Evolutionary conservation across 53 echinoderm and acorn worm genomes (phyloP), one percentile per base, ranked within the genome.

Genomic region (Mesocentrotus franciscanus): DNA sequence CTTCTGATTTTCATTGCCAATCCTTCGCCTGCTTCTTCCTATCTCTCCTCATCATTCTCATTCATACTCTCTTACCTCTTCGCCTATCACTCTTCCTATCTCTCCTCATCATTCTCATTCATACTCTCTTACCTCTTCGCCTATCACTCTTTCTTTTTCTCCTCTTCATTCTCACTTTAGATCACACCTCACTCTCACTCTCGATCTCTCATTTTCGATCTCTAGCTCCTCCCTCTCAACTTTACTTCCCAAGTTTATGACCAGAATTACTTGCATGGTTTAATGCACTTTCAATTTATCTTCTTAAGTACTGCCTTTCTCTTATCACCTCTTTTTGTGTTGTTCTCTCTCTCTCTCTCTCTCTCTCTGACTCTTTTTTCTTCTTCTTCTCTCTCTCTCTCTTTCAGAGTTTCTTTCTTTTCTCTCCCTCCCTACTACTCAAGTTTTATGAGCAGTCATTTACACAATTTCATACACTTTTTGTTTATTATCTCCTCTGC

Each of bases 11-110:
- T 49, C 27, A 58, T 81, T 81, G 36, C 3, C 2, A 30, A 30
- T 84, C 61, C 61, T 90, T 90, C 30, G 56, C 36, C 92, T 92
- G 9, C 10, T 71, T 92, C 13, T 22, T 87, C 56, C 87, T 56
- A 34, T 55, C 56, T 55, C 36, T 55, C 87, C 24, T 56, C 49
- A 34, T 49, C 27, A 24, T 55, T 55, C 24, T 18, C 87, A 11
- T 49, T 55, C 56, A 12, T 20, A 24, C 87, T 49, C n/a, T 17
- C 56, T 49, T 30, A 24, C 30, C 70, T 36, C 36, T 68, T 49
- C 18, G 6, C 68, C 70, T 91, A 17, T 33, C 29, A 0, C 33
- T 92, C 13, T 22, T 87, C 56, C 87, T 56, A 34, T 55, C 56
- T 55, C 36, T 55, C 87, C 24, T 56, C 49, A 34, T 49, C 27